A percentile compares a stretch with the other conserved stretches of the same genome.
These are phyloP conservation scores for Ormyrus thymus DNA, from an alignment of 2,888 invertebrate genomes.

Conservation along the genomic window DNA sequence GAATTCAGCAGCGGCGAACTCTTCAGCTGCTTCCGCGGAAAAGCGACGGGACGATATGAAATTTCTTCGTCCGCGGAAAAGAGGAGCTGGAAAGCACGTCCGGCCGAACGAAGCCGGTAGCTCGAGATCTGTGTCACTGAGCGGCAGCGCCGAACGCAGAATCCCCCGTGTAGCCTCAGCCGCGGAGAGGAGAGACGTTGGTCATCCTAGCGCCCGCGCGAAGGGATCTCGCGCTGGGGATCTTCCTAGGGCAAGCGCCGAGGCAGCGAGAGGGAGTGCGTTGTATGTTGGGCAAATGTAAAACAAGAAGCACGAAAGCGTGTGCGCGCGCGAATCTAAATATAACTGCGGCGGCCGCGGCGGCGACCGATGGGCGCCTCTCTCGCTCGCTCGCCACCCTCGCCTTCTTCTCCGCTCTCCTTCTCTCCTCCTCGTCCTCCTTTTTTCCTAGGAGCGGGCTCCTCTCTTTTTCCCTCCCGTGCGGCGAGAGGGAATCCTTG, in stretches of 20 bases:
- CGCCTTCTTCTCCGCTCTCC: slow-evolving; percentile 50
- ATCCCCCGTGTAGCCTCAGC: neutral
- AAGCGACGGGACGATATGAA: too few species aligned
- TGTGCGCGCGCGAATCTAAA: slow-evolving; percentile 67
- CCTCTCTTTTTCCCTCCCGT: slow-evolving; percentile 16
- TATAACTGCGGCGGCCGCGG: slow-evolving; percentile 60
- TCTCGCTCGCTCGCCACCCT: slow-evolving; percentile 54
- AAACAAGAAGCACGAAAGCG: slow-evolving; percentile 68
- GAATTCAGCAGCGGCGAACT: too few species aligned
- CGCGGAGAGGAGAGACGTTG: neutral
- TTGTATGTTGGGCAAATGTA: slow-evolving; percentile 63
- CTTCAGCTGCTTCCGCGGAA: too few species aligned
- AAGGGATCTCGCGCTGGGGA: slow-evolving; percentile 23
- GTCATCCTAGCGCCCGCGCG: slow-evolving; percentile 5
- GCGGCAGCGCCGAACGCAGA: neutral
- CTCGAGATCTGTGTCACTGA: neutral
- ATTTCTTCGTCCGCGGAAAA: too few species aligned
- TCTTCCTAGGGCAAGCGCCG: slow-evolving; percentile 8
- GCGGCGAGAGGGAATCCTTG: slow-evolving; percentile 8
- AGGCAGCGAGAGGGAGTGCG: slow-evolving; percentile 30
- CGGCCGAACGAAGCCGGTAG: too few species aligned
- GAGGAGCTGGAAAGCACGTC: too few species aligned
- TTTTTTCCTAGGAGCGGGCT: neutral
- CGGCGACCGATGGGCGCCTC: slow-evolving; percentile 63
- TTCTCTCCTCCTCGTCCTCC: slow-evolving; percentile 55